Evolutionary conservation across 2,113 vertebrate species (phyloP), one percentile per base, ranked within the genome.

Genomic region (Coptodon bakossiorum): DNA sequence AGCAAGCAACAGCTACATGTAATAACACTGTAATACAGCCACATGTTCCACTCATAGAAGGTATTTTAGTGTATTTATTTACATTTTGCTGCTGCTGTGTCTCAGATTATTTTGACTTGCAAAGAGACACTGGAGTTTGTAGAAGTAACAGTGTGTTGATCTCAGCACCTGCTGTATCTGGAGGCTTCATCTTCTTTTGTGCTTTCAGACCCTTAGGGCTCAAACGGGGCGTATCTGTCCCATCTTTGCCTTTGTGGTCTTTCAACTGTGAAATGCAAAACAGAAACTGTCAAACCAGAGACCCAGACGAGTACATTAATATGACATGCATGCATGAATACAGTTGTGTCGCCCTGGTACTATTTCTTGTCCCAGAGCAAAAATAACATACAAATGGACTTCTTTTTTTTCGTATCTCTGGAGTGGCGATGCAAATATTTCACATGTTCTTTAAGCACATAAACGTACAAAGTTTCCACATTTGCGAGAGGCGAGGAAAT

Each of bases 131-230:
- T 24, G 34, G 45, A 48, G 36, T 63, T 86, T 63, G 29, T 10
- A 29, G 36, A 56, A 36, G n/a, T 48, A 24, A 52, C 24, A 59
- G 19, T 52, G 5, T 80, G 50, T 79, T 73, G 85, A 84, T 85
- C 24, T 87, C 36, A 85, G 73, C 95, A 99, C 98, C 98, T 97
- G 96, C 63, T 84, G 95, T 88, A 85, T 97, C 95, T 10, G 96
- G 97, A 6, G 96, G 97, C 92, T 97, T 98, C 93, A 96, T 96
- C 86, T 96, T 97, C 95, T 96, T 96, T 53, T 95, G 94, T 43
- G 92, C 82, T 90, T 96, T 97, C 80, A 91, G 91, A 89, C 90
- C 95, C 11, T 94, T 97, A 7, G 95, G 91, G 79, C 87, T 95
- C 85, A 96, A 80, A 84, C 82, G 82, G 24, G 94, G 85, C 82